Conservation (phyloP, 2,797 vertebrate species). For the Cynopterus sphinx region DNA sequence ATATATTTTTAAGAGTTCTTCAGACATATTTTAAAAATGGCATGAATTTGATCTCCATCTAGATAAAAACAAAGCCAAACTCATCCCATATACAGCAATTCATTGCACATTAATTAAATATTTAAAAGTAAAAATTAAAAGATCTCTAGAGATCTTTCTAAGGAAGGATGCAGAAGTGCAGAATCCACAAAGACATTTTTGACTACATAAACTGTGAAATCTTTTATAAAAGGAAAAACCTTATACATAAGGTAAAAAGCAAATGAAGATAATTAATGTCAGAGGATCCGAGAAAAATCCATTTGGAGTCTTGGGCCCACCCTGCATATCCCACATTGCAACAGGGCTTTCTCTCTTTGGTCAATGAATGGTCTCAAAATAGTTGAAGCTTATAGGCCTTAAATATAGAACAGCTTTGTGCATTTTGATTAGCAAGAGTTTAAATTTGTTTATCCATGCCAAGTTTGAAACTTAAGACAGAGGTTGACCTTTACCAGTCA, state of each 20-base stretch:
- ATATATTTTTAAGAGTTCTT: not conserved
- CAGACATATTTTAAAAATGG: not conserved
- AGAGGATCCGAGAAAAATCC: not conserved
- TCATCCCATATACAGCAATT: not conserved
- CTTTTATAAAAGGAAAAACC: not conserved
- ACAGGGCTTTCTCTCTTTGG: not conserved
- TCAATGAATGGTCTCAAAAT: not conserved
- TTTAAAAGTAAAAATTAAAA: conserved; percentile 9
- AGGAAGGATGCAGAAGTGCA: not conserved
- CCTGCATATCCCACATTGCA: not conserved
- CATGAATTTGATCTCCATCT: not conserved
- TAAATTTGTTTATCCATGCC: not conserved
- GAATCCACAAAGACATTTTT: not conserved
- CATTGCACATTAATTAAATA: not conserved
- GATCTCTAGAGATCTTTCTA: not conserved
- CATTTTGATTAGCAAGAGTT: not conserved
- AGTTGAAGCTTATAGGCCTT: not conserved
- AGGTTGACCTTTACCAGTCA: not conserved
- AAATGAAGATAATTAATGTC: not conserved
- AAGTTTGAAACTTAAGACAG: not conserved
- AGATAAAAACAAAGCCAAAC: not conserved
- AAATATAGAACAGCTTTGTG: not conserved
- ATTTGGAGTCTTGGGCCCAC: too few species aligned
- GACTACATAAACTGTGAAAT: not conserved
- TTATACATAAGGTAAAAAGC: not conserved